Conservation (phyloP, 2,888 invertebrate genomes). For the Thalpophila matura region DNA sequence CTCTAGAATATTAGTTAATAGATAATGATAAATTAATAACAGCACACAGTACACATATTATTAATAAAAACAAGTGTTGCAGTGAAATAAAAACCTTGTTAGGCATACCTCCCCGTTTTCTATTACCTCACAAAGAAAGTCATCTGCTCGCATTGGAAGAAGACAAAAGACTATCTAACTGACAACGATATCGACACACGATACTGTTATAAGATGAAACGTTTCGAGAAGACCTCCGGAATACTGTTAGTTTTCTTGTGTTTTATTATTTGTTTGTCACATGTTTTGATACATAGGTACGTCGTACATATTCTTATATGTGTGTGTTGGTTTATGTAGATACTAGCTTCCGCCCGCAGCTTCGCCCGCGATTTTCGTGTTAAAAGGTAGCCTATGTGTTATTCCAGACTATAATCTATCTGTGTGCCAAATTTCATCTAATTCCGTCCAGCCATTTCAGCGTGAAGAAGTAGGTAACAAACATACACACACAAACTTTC, state of each 20-base stretch:
- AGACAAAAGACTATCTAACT: constrained; percentile 52
- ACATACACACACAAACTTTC: no score
- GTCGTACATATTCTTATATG: background rate
- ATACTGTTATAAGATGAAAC: constrained; percentile 42
- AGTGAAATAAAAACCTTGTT: constrained; percentile 43
- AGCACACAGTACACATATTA: constrained; percentile 8
- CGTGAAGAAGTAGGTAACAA: no score
- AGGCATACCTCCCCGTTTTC: constrained; percentile 40
- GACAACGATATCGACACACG: constrained; percentile 52
- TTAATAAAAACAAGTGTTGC: constrained; percentile 22
- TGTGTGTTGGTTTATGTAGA: no score
- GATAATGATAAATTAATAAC: no score
- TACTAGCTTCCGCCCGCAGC: no score
- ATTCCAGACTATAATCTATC: no score
- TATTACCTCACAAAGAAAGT: constrained; percentile 47
- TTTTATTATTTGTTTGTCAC: no score
- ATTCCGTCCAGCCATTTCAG: no score
- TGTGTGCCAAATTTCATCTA: no score
- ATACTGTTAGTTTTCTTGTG: constrained; percentile 23
- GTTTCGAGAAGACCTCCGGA: constrained; percentile 5
- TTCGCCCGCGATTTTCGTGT: no score
- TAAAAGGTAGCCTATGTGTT: no score
- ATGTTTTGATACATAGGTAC: constrained; percentile 6
- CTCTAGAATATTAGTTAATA: no score
- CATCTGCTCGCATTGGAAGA: constrained; percentile 35